phyloP scores from a whole-genome alignment of 2,888 invertebrate species.

The Hedychridium roseum region DNA sequence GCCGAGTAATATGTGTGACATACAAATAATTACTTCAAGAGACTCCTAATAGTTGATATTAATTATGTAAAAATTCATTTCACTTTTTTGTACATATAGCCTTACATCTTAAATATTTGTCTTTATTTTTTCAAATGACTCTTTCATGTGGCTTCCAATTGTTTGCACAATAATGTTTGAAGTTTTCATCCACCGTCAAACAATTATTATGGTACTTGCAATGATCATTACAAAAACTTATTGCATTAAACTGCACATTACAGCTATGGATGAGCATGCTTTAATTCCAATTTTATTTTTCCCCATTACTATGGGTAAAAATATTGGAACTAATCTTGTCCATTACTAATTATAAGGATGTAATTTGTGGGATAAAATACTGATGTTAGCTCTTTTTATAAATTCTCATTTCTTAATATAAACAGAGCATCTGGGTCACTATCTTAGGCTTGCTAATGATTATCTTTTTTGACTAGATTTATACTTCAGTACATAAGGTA shows the following conservation, averaged over 20 bases:
- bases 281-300: constrained; percentile 4
- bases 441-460: no score
- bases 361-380: no score
- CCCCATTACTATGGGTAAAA: not conserved
- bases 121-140: not conserved
- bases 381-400: not conserved
- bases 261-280: constrained; percentile 11
- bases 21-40: not conserved
- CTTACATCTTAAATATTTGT: not conserved
- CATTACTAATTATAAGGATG: no score
- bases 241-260: constrained; percentile 20
- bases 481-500: not conserved
- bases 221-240: constrained; percentile 17
- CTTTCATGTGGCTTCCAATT: constrained; percentile 3
- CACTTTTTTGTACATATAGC: not conserved
- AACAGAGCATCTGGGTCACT: constrained; percentile 3
- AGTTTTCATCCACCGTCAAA: constrained; percentile 15
- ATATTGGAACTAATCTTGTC: not conserved
- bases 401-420: not conserved
- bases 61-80: not conserved
- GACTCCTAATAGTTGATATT: not conserved
- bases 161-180: constrained; percentile 12
- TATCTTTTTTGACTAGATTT: no score
- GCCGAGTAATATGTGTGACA: not conserved
- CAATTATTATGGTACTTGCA: constrained; percentile 22